A percentile compares a stretch with the other conserved stretches of the same genome.
phyloP scores from a whole-genome alignment of 2,888 invertebrate species.

The Disparrhopalites patrizii region DNA sequence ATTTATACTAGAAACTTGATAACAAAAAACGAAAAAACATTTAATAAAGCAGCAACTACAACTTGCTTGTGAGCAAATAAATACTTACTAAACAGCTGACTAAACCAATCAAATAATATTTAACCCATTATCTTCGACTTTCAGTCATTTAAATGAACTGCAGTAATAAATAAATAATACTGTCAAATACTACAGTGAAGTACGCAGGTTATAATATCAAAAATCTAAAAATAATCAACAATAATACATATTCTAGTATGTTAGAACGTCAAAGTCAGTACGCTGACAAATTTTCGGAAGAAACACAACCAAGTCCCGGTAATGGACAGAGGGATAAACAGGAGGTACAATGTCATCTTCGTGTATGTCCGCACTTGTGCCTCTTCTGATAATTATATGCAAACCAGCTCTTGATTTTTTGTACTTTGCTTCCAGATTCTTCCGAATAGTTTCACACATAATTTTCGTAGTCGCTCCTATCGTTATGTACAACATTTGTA shows the following conservation, averaged over 20 bases:
- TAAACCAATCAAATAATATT: too few relatives aligned
- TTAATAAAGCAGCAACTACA: too few relatives aligned
- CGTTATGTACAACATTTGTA: neutral
- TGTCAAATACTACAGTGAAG: too few relatives aligned
- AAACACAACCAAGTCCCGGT: slow-evolving; percentile 35
- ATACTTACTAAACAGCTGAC: too few relatives aligned
- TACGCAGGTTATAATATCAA: too few relatives aligned
- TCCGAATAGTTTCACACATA: slow-evolving; percentile 8
- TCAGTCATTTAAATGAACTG: too few relatives aligned
- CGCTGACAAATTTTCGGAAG: slow-evolving; percentile 7
- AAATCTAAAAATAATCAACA: neutral
- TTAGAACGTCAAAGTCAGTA: slow-evolving; percentile 6
- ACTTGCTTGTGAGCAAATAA: too few relatives aligned
- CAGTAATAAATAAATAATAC: too few relatives aligned
- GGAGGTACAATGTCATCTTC: slow-evolving; percentile 6
- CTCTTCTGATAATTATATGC: slow-evolving; percentile 9
- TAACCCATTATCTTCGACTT: too few relatives aligned
- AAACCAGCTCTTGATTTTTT: slow-evolving; percentile 1
- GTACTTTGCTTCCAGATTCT: slow-evolving; percentile 8
- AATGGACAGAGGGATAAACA: slow-evolving; percentile 41
- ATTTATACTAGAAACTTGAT: too few relatives aligned
- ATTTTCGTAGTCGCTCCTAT: slow-evolving; percentile 14
- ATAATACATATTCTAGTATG: too few relatives aligned
- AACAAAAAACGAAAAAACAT: too few relatives aligned
- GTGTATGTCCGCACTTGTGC: neutral